A percentile compares a stretch with the other conserved stretches of the same genome.
Evolutionary conservation across 1,140 invertebrate species (phyloP).

Genomic region (Helicoverpa zea): DNA sequence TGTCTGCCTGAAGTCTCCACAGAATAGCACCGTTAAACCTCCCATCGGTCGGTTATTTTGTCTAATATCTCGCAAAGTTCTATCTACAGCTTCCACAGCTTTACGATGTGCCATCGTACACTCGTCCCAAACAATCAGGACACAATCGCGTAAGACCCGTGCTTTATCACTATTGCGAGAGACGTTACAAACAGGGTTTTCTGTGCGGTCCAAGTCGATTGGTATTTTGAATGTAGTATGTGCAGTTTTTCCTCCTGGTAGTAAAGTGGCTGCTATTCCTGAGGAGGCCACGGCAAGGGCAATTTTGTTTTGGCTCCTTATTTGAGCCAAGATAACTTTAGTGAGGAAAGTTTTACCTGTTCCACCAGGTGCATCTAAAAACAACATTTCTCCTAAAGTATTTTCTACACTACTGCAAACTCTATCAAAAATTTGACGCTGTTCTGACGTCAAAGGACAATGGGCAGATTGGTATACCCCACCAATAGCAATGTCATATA

Average conservation of each 20-base stretch:
- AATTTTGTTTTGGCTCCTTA: conserved; percentile 6
- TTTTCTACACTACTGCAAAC: conserved; percentile 42
- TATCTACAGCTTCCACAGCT: neutral
- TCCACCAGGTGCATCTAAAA: conserved; percentile 13
- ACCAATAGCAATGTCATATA: too few species aligned
- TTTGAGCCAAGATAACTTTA: neutral
- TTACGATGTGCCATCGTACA: neutral
- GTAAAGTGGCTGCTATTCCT: conserved; percentile 4
- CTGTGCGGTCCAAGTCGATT: neutral
- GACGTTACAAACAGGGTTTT: neutral
- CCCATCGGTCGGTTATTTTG: conserved; percentile 59
- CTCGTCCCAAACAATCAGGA: neutral
- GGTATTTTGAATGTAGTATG: conserved; percentile 2
- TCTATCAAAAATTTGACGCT: conserved; percentile 48
- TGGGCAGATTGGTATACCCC: too few species aligned
- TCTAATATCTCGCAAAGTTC: conserved; percentile 54
- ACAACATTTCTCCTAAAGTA: conserved; percentile 16
- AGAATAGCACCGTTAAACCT: conserved; percentile 67
- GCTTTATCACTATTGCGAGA: conserved; percentile 8
- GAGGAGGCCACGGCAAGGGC: neutral
- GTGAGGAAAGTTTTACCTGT: neutral
- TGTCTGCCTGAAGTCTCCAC: conserved; percentile 85
- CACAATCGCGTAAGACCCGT: neutral
- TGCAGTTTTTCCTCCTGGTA: conserved; percentile 1
- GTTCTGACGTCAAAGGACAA: conserved; percentile 52